These are phyloP conservation scores for Anisognathus igniventris DNA, from an alignment of 2,797 vertebrate species.

Conservation along the genomic window DNA sequence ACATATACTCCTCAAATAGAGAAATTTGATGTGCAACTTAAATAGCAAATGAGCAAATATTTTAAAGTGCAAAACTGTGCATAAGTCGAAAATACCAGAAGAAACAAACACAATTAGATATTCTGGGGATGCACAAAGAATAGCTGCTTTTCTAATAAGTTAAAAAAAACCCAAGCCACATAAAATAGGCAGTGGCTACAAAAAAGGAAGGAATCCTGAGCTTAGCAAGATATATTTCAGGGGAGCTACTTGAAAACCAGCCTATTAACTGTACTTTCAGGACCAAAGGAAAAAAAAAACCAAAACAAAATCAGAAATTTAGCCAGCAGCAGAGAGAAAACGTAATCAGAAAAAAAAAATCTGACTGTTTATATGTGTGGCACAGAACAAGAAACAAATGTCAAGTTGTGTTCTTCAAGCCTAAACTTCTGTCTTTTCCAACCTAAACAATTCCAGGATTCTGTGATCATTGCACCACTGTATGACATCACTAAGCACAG, in stretches of 20 bases:
- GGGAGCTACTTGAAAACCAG: not conserved
- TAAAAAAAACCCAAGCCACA: not conserved
- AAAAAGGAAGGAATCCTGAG: not conserved
- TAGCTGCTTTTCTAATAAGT: not conserved
- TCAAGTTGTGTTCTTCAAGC: not conserved
- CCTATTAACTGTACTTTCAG: not conserved
- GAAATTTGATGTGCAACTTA: not conserved
- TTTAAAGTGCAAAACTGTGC: not conserved
- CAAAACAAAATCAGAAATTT: not conserved
- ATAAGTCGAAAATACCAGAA: not conserved
- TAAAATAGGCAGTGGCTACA: not conserved
- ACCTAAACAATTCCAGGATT: not conserved
- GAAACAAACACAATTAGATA: not conserved
- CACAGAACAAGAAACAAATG: not conserved
- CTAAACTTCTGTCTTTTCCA: not conserved
- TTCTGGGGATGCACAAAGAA: not conserved
- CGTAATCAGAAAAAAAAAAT: not conserved
- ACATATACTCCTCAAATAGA: not conserved
- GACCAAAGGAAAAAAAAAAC: not conserved
- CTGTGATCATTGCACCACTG: not conserved
- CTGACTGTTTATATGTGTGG: not conserved
- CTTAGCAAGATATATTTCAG: not conserved
- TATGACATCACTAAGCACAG: not conserved
- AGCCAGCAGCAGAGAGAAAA: not conserved
- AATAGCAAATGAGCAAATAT: constrained; percentile 11